A percentile compares a stretch with the other conserved stretches of the same genome.
Evolutionary conservation across 2,113 vertebrate species (phyloP).

Genomic region (Jacana jacana): DNA sequence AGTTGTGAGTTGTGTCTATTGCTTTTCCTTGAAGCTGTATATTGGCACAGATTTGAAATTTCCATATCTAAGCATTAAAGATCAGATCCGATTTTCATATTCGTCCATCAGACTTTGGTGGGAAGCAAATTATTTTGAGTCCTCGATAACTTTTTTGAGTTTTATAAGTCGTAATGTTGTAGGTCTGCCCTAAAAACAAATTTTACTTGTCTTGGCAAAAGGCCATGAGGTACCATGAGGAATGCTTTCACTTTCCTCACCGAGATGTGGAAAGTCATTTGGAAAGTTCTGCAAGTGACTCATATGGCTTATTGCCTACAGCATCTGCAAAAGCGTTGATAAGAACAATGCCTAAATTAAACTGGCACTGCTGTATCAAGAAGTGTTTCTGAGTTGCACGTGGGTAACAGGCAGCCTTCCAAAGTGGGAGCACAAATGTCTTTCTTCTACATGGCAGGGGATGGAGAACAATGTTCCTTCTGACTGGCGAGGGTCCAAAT

Average conservation of each 20-base stretch:
- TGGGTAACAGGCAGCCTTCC: background rate
- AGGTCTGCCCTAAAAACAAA: background rate
- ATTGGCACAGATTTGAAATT: background rate
- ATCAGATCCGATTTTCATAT: background rate
- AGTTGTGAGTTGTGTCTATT: background rate
- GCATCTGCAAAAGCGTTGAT: constrained; percentile 23
- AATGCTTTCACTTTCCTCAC: background rate
- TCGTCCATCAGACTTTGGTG: background rate
- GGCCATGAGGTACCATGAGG: background rate
- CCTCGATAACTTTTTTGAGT: background rate
- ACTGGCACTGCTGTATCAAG: background rate
- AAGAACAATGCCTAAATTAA: constrained; percentile 38
- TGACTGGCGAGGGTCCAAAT: background rate
- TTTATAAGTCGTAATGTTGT: background rate
- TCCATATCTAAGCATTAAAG: background rate
- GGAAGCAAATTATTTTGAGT: background rate
- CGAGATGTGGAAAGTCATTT: background rate
- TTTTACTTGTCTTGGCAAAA: background rate
- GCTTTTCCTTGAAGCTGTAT: background rate
- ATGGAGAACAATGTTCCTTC: background rate
- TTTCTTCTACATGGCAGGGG: background rate
- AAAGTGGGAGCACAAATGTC: background rate
- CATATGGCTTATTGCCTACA: background rate
- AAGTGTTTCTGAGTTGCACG: background rate
- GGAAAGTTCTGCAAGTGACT: background rate